Conservation (phyloP, 2,113 vertebrate genomes). For the Suncus etruscus region DNA sequence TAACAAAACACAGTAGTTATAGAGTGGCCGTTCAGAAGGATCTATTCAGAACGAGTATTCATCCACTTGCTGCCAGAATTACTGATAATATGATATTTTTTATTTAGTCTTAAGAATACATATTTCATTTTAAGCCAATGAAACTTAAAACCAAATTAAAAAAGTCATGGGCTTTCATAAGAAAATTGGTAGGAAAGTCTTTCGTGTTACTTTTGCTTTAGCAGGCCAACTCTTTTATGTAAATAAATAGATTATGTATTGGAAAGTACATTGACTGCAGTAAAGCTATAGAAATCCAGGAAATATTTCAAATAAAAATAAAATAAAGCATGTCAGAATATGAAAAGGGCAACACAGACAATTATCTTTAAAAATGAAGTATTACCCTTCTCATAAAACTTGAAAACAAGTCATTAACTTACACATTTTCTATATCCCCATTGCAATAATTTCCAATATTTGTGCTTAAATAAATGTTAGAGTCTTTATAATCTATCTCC, state of each 20-base stretch:
- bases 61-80: conserved; percentile 86
- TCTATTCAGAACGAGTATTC: conserved; percentile 85
- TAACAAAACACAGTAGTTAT: conserved; percentile 84
- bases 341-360: conserved; percentile 69
- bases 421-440: conserved; percentile 36
- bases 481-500: conserved; percentile 54
- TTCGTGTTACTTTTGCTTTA: conserved; percentile 77
- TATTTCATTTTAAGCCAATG: conserved; percentile 84
- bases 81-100: conserved; percentile 85
- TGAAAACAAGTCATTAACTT: conserved; percentile 72
- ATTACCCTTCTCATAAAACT: conserved; percentile 44
- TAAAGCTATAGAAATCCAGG: conserved; percentile 79
- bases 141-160: conserved; percentile 85
- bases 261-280: conserved; percentile 78
- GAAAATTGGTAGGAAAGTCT: conserved; percentile 81
- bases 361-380: conserved; percentile 71
- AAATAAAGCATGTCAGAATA: conserved; percentile 82
- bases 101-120: conserved; percentile 86
- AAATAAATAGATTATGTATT: conserved; percentile 88
- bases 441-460: conserved; percentile 63
- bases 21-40: conserved; percentile 84
- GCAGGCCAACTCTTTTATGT: conserved; percentile 84
- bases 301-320: conserved; percentile 83
- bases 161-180: conserved; percentile 79
- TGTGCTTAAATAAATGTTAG: conserved; percentile 54